Base-by-base conservation (phyloP, 2,888 invertebrate genomes). In the Podotricha telesiphe region DNA sequence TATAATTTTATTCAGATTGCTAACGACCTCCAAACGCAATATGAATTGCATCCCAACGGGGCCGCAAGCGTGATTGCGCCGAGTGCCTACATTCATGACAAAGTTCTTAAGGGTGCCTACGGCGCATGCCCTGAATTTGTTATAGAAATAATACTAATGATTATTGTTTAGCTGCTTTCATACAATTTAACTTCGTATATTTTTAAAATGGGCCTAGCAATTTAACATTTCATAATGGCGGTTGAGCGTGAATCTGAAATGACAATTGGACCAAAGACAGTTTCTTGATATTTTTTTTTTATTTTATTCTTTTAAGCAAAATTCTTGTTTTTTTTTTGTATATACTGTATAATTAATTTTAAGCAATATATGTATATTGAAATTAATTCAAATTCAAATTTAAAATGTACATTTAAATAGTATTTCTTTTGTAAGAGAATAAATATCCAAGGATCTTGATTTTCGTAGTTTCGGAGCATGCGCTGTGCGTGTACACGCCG, bases 61-160 rank as follows among this genome's bases (percentile, higher is more conserved):
- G 34, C 34, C 7, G 53, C 42, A 42, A 37, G 34, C 17, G 34
- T 17, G 53, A 17, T 55, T 37, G 55, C 55, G 37, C 55, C 34
- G n/a, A 34, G 53, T 53, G 5, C 53, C n/a, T 28, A 10, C 55
- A 55, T 8, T 37, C 55, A 37, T 55, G 55, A 55, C 55, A 55
- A 55, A 55, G 55, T 37, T 55, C 55, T 55, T 37, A 55, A 55
- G 55, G 55, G 53, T n/a, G 55, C 55, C 55, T 55, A 55, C 34
- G 5, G 55, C 55, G 55, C 55, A 34, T 55, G 55, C 55, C 11
- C 37, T 55, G 55, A 55, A 55, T 55, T 17, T 37, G 13, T 15
- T 53, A 28, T 55, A 19, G 5, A 34, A 37, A 37, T 55, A 37
- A 34, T 55, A 55, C 20, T 19, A 48, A 48, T 19, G 10, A 19